These are phyloP conservation scores for Drosophila yooni DNA, from an alignment of 2,888 invertebrate genomes.

Conservation along the genomic window DNA sequence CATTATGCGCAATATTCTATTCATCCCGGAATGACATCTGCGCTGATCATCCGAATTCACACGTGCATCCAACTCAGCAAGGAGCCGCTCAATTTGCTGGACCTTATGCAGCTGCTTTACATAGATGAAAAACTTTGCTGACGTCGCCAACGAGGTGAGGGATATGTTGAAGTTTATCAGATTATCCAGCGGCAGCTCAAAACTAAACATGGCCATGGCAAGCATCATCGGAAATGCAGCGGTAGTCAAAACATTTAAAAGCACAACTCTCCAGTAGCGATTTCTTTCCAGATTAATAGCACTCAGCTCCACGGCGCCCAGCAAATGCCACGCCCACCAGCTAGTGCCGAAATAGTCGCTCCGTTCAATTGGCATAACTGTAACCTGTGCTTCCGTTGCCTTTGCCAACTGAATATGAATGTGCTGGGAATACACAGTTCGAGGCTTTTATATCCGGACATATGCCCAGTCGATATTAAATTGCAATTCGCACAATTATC, in stretches of 20 bases:
- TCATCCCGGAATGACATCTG: not conserved
- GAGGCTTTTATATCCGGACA: slow-evolving; percentile 43
- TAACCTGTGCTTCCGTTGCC: too few species aligned
- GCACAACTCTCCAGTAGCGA: slow-evolving; percentile 19
- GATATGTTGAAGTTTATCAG: slow-evolving; percentile 47
- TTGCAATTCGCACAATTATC: slow-evolving; percentile 41
- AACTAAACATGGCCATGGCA: slow-evolving; percentile 19
- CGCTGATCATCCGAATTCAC: slow-evolving; percentile 22
- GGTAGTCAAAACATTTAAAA: slow-evolving; percentile 15
- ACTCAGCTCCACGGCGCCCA: slow-evolving; percentile 48
- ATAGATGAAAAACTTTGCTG: slow-evolving; percentile 43
- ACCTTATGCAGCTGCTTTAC: slow-evolving; percentile 30
- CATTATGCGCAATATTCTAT: slow-evolving; percentile 7
- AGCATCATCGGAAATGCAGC: slow-evolving; percentile 21
- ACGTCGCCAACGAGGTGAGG: slow-evolving; percentile 41
- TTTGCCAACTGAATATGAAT: slow-evolving; percentile 1
- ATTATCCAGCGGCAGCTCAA: slow-evolving; percentile 49
- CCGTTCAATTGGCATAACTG: slow-evolving; percentile 13
- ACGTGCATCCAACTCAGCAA: slow-evolving; percentile 37
- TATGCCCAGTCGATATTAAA: not conserved
- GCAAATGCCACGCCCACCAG: slow-evolving; percentile 34
- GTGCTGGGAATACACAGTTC: not conserved
- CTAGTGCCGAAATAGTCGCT: slow-evolving; percentile 38
- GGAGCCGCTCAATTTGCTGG: slow-evolving; percentile 20
- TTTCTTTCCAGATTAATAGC: not conserved